Base-by-base conservation (phyloP, 2,113 vertebrate species). In the Oxygymnocypris stewartii region DNA sequence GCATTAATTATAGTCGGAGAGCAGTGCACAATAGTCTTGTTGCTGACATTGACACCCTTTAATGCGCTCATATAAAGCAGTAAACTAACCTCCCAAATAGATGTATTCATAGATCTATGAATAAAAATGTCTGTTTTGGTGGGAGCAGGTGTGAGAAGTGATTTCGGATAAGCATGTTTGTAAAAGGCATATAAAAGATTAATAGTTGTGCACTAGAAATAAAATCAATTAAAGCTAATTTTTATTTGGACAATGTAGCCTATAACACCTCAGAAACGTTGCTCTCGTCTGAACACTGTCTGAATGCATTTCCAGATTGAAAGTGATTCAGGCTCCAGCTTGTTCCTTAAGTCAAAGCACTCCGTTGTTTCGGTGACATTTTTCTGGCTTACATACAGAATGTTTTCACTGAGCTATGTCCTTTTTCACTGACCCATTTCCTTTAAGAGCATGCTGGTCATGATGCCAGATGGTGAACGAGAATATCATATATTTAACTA, bases 301-400 rank as follows among this genome's bases (percentile, higher is more conserved):
- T 51, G 14, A 61, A 47, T n/a, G 42, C 4, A 44, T 40, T 28
- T 69, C 23, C 42, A 75, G 57, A 44, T 31, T 71, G 16, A 67
- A 67, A 47, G 57, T 44, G 61, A 80, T 76, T 57, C 67, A 28
- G 35, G 57, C 49, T 51, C 49, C 49, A 51, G 49, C 54, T 69
- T 47, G 44, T 57, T 85, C 63, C 35, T 86, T 74, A 25, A 79
- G 40, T 81, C 76, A 87, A 84, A 77, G 88, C 47, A 61, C 16
- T 82, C 31, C 88, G 87, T 87, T 89, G 88, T 88, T 79, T 76
- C 57, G 4, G 6, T 37, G 44, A 61, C 71, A 47, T 35, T 73
- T 54, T 80, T 25, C n/a, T 49, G 85, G 35, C 65, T 54, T 31
- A 40, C 42, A 54, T 42, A 77, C 71, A 47, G 35, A 37, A 28